Evolutionary conservation across 2,113 vertebrate genomes (phyloP).

Genomic region (Myrmecobius fasciatus): DNA sequence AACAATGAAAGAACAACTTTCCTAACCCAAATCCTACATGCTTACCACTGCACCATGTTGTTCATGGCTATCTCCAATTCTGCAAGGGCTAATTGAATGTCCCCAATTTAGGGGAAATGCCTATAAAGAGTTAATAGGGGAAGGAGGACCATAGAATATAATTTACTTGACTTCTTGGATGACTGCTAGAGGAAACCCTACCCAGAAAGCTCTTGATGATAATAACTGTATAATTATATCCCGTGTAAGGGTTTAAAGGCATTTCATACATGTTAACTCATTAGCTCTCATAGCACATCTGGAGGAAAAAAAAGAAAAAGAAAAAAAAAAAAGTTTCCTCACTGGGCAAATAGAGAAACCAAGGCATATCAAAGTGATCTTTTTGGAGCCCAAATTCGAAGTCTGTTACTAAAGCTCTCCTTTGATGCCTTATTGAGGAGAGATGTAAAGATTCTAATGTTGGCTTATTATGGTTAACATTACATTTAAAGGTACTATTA

Average conservation of each 20-base stretch:
- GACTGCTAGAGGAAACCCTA: conserved; percentile 47
- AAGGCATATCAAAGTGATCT: not conserved
- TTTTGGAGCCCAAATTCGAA: not conserved
- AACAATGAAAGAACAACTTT: no score
- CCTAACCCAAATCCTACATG: not conserved
- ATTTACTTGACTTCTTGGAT: conserved; percentile 77
- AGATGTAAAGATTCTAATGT: not conserved
- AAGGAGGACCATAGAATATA: conserved; percentile 79
- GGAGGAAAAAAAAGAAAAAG: not conserved
- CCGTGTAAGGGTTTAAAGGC: not conserved
- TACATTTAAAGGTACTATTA: not conserved
- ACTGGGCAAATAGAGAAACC: not conserved
- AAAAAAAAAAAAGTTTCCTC: not conserved
- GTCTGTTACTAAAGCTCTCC: not conserved
- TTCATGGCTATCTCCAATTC: not conserved
- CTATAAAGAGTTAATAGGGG: conserved; percentile 81
- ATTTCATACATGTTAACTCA: conserved; percentile 26
- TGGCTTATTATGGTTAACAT: not conserved
- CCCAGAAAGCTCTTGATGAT: conserved; percentile 65
- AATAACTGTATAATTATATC: conserved; percentile 72
- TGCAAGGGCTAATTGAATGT: not conserved
- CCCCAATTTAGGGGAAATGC: conserved; percentile 8
- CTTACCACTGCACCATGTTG: not conserved
- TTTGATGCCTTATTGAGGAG: not conserved
- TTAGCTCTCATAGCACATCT: conserved; percentile 24